phyloP scores from a whole-genome alignment of 2,797 vertebrate genomes.

The Coilia nasus region DNA sequence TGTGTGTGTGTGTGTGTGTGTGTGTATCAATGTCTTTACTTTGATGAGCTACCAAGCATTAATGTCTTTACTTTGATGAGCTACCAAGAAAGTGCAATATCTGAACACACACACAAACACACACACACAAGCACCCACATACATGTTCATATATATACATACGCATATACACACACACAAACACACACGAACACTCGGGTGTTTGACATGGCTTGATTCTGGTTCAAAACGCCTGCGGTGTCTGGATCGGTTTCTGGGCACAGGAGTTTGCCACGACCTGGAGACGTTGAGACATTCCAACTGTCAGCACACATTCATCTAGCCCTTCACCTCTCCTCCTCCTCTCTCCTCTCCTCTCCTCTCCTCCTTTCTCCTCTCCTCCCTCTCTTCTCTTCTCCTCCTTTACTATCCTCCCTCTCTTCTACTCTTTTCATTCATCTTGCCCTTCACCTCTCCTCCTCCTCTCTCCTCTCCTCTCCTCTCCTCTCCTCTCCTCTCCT shows the following conservation, averaged over 20 bases:
- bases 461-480: background rate
- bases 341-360: slow-evolving; percentile 46
- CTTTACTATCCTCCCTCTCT: slow-evolving; percentile 17
- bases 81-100: background rate
- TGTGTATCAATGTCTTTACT: no score
- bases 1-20: no score
- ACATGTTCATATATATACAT: background rate
- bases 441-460: background rate
- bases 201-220: slow-evolving; percentile 43
- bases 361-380: slow-evolving; percentile 29
- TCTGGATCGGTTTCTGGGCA: slow-evolving; percentile 52
- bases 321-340: slow-evolving; percentile 30
- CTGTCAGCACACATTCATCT: slow-evolving; percentile 69
- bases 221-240: slow-evolving; percentile 39
- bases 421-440: slow-evolving; percentile 32
- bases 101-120: background rate
- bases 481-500: slow-evolving; percentile 19
- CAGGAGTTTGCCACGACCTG: slow-evolving; percentile 62
- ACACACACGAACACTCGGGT: no score
- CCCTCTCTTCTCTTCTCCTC: background rate
- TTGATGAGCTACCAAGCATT: no score
- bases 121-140: background rate
- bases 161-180: background rate
- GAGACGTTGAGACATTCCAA: slow-evolving; percentile 64
- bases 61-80: background rate